Percentiles rank a stretch among this genome's conserved stretches.
Conservation (phyloP, 2,797 vertebrate genomes). For the Gymnocypris eckloni region DNA sequence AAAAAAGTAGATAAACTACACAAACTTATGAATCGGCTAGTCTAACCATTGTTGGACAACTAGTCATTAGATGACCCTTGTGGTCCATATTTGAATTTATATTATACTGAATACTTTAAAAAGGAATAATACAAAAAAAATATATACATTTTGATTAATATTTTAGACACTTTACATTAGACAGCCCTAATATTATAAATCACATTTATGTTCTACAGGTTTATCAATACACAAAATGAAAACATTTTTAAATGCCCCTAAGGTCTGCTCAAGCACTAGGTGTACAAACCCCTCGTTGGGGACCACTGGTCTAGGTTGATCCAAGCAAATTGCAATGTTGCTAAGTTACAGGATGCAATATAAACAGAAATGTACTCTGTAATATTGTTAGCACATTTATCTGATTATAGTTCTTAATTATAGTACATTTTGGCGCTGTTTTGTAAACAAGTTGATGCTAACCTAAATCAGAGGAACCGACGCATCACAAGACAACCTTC, state of each 20-base stretch:
- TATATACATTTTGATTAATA: too few species aligned
- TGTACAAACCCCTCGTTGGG: background rate
- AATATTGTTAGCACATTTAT: background rate
- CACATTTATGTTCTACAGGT: background rate
- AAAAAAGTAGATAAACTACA: background rate
- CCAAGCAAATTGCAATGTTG: slow-evolving; percentile 4
- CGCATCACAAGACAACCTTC: slow-evolving; percentile 6
- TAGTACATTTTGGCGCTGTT: background rate
- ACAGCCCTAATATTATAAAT: background rate
- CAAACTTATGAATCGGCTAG: background rate
- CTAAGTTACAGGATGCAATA: slow-evolving; percentile 25
- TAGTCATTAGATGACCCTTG: background rate
- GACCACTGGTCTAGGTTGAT: background rate
- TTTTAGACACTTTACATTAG: background rate
- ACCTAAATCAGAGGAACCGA: slow-evolving; percentile 28
- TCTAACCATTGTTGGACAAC: background rate
- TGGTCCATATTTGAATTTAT: background rate
- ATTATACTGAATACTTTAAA: too few species aligned
- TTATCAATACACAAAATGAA: background rate
- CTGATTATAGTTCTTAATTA: background rate
- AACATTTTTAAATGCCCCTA: too few species aligned
- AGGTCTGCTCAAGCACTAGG: background rate
- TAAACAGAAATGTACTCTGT: slow-evolving; percentile 4
- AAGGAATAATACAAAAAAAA: background rate
- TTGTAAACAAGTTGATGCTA: slow-evolving; percentile 20